phyloP scores from a whole-genome alignment of 2,113 vertebrate genomes.

The Pseudonaja textilis region DNA sequence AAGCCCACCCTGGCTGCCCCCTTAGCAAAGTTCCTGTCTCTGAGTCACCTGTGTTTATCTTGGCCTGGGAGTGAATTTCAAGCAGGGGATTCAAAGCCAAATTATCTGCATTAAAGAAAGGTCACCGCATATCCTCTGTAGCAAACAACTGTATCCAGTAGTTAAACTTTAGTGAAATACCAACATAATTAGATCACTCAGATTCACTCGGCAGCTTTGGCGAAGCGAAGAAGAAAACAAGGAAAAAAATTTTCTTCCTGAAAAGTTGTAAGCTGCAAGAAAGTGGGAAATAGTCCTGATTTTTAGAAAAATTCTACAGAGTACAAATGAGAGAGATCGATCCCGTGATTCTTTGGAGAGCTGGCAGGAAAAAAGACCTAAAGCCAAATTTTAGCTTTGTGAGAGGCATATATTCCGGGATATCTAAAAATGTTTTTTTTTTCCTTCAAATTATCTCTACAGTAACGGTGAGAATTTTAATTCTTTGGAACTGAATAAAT shows the following conservation, averaged over 20 bases:
- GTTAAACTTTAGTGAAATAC: not conserved
- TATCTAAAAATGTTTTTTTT: not conserved
- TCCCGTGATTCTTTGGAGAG: not conserved
- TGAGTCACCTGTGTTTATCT: not conserved
- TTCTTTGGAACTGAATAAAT: not conserved
- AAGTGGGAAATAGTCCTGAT: not conserved
- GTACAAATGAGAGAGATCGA: not conserved
- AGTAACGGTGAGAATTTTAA: not conserved
- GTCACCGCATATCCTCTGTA: not conserved
- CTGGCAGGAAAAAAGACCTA: not conserved
- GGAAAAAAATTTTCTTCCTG: not conserved
- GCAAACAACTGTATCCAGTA: not conserved
- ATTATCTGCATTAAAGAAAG: not conserved
- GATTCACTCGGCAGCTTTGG: not conserved
- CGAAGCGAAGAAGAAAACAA: not conserved
- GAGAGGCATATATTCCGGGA: not conserved
- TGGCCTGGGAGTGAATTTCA: not conserved
- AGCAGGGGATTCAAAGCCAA: not conserved
- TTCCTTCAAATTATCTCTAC: not conserved
- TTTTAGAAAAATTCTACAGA: not conserved
- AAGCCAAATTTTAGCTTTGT: not conserved
- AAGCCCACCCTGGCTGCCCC: not conserved
- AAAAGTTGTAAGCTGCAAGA: not conserved
- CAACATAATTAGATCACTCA: not conserved
- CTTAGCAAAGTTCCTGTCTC: not conserved